Base-by-base conservation (phyloP, 2,113 vertebrate genomes). In the Pao palembangensis region DNA sequence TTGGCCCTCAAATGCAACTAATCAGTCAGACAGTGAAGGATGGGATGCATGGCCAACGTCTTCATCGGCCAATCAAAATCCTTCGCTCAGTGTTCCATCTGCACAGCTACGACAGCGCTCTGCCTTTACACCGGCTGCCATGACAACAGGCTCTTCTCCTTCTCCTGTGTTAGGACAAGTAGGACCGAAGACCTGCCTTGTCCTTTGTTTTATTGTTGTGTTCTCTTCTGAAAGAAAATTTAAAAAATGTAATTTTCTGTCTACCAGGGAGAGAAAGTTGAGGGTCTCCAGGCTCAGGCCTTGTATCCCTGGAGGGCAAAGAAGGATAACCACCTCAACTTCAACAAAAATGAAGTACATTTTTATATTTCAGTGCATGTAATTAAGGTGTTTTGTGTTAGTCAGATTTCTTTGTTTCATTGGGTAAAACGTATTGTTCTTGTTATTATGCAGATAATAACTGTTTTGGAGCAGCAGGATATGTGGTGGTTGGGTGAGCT, bases 401-500 rank as follows among this genome's bases (percentile, higher is more conserved):
- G 15, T 51, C 19, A 61, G 2, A n/a, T 69, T 21, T 51, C 1
- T 57, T 44, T 38, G 2, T 19, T 38, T 38, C 34, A 19, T n/a
- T 8, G 3, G 42, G 8, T 14, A 8, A 2, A 55, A 43, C 16
- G 43, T 4, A 46, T 3, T 3, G 1, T 38, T 58, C 1, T 65
- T 18, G 2, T 55, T 53, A 8, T 0, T 4, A 1, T 72, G 0
- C 60, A 89, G 87, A 87, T 96, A 44, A 98, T 99, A 78, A 97
- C 95, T 0, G 97, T 99, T 62, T 83, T 99, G 85, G 97, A 99
- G 76, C 96, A 99, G 87, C 97, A 99, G 87, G 97, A 99, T 80
- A 99, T 99, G 97, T 99, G 97, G 97, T 99, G 97, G 97, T 93
- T 99, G 70, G 96, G 97, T 54, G 97, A 99, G 85, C 94, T 98